These are phyloP conservation scores for Mycalesis mineus DNA, from an alignment of 2,888 invertebrate genomes.

Conservation along the genomic window DNA sequence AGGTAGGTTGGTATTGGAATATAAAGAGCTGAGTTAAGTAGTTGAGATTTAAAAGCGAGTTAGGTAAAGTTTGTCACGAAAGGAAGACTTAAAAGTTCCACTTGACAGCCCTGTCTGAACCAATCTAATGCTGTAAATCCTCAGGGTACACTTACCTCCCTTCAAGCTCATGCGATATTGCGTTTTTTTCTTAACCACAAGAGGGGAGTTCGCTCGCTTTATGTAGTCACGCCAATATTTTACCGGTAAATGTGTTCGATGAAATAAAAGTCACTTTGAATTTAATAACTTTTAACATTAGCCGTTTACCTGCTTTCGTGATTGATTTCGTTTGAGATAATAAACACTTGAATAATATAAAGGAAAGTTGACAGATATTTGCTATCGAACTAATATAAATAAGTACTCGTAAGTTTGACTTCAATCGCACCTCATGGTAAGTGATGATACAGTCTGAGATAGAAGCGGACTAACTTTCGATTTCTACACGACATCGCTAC, in stretches of 20 bases:
- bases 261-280: constrained; percentile 23
- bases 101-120: constrained; percentile 63
- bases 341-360: no score
- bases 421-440: no score
- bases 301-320: background rate
- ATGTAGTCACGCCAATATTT: constrained; percentile 50
- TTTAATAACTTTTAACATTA: constrained; percentile 10
- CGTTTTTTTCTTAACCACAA: constrained; percentile 68
- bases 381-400: no score
- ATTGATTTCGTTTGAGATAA: background rate
- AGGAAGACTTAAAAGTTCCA: constrained; percentile 29
- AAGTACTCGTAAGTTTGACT: no score
- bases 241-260: constrained; percentile 25
- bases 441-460: no score
- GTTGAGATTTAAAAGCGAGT: background rate
- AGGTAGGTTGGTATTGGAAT: no score
- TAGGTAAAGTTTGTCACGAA: constrained; percentile 38
- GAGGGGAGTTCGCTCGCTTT: constrained; percentile 45
- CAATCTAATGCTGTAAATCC: constrained; percentile 75
- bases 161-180: constrained; percentile 73
- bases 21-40: background rate
- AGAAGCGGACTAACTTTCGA: no score
- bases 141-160: constrained; percentile 72
- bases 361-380: no score
- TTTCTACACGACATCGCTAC: no score